These are phyloP conservation scores for Rhopalosiphum padi DNA, from an alignment of 1,140 invertebrate species.

Conservation along the genomic window DNA sequence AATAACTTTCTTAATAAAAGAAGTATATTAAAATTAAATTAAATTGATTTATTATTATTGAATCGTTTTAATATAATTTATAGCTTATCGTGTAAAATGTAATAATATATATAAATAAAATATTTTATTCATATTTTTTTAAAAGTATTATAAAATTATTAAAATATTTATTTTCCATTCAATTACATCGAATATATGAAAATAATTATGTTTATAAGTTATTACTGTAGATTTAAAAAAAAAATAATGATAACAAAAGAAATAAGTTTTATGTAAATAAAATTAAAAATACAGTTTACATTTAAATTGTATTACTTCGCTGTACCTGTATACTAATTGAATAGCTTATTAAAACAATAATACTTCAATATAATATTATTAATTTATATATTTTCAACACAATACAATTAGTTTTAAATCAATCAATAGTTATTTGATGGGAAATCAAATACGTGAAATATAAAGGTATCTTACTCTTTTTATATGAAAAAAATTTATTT, in stretches of 20 bases:
- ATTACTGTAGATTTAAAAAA: neutral
- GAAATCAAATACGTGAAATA: neutral
- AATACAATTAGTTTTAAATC: neutral
- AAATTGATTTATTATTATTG: neutral
- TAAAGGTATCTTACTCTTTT: neutral
- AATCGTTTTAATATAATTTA: neutral
- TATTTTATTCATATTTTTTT: neutral
- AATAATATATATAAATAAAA: no score
- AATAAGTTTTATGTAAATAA: neutral
- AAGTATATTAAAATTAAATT: neutral
- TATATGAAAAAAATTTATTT: neutral
- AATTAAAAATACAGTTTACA: neutral
- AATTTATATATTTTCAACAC: neutral
- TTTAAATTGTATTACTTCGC: neutral
- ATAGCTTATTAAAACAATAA: neutral
- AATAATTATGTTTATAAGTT: neutral
- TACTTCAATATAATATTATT: neutral
- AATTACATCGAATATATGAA: neutral
- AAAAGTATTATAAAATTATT: neutral
- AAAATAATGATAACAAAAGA: neutral
- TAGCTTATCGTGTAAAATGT: neutral
- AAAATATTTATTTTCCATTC: neutral
- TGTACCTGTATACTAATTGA: neutral
- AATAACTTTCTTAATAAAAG: neutral
- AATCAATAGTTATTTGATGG: neutral